These are phyloP conservation scores for Talpa occidentalis DNA, from an alignment of 2,113 vertebrate genomes.

Conservation along the genomic window DNA sequence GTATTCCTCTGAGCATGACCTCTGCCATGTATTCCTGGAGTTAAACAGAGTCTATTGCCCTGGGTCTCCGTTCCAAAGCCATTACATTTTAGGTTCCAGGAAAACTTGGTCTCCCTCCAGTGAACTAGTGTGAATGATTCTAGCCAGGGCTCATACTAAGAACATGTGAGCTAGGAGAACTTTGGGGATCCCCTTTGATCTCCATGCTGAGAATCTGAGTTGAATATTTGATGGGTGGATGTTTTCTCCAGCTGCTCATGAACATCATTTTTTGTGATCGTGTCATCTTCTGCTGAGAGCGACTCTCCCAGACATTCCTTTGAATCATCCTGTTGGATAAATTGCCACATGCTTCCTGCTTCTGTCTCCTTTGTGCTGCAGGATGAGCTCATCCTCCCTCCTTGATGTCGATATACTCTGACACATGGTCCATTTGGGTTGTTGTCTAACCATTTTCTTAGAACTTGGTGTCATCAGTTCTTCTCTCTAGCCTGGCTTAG, in stretches of 20 bases:
- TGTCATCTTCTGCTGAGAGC: neutral
- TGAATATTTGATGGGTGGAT: neutral
- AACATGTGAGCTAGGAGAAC: neutral
- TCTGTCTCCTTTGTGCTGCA: neutral
- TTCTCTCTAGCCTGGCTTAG: neutral
- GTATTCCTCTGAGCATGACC: fast-evolving
- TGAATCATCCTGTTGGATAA: neutral
- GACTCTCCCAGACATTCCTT: neutral
- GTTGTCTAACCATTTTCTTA: neutral
- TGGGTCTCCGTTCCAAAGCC: neutral
- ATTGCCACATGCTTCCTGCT: neutral
- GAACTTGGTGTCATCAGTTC: neutral
- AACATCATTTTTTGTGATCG: neutral
- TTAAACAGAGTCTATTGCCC: neutral
- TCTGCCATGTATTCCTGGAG: too few species aligned
- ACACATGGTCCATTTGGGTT: neutral
- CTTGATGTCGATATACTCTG: neutral
- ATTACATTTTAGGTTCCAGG: neutral
- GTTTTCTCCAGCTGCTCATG: neutral
- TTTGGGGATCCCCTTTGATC: neutral
- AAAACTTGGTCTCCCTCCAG: neutral
- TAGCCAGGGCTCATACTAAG: neutral
- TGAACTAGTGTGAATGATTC: neutral
- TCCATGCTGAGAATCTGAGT: neutral
- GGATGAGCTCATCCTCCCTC: neutral